Conservation (phyloP, 2,888 invertebrate genomes). For the Sarcophaga carnaria region DNA sequence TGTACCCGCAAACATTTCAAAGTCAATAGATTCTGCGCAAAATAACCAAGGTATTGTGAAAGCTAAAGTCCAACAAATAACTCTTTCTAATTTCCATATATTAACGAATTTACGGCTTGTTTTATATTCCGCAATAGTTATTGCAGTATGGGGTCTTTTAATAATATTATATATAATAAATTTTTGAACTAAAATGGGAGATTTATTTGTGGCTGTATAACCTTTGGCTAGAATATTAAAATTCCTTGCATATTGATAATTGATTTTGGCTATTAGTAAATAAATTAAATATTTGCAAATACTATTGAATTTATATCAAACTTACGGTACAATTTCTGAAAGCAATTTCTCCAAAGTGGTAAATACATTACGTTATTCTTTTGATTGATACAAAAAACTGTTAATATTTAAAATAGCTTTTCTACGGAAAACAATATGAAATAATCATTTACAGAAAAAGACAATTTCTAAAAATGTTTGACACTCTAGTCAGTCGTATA, state of each 20-base stretch:
- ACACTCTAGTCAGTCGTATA: neutral
- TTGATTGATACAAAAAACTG: neutral
- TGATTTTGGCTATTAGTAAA: neutral
- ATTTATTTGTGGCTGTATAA: neutral
- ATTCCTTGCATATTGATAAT: neutral
- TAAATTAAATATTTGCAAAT: neutral
- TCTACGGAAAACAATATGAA: neutral
- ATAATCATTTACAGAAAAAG: neutral
- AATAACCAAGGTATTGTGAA: slow-evolving; percentile 48
- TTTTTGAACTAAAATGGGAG: neutral
- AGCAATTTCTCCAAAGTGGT: slow-evolving; percentile 31
- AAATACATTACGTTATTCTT: slow-evolving; percentile 16
- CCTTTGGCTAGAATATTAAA: neutral
- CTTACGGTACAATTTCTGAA: slow-evolving; percentile 32
- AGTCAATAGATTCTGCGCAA: slow-evolving; percentile 42
- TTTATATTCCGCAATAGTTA: slow-evolving; percentile 53
- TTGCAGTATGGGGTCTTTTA: slow-evolving; percentile 5
- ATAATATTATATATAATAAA: neutral
- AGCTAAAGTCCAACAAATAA: slow-evolving; percentile 36
- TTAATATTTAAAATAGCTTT: neutral
- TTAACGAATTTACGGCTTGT: slow-evolving; percentile 48
- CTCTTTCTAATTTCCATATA: slow-evolving; percentile 55
- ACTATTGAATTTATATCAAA: neutral
- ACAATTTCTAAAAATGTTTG: neutral
- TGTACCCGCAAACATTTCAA: slow-evolving; percentile 40